Percentiles rank a stretch among this genome's conserved stretches.
Conservation (phyloP, 2,888 invertebrate species). For the Monochamus alternatus region DNA sequence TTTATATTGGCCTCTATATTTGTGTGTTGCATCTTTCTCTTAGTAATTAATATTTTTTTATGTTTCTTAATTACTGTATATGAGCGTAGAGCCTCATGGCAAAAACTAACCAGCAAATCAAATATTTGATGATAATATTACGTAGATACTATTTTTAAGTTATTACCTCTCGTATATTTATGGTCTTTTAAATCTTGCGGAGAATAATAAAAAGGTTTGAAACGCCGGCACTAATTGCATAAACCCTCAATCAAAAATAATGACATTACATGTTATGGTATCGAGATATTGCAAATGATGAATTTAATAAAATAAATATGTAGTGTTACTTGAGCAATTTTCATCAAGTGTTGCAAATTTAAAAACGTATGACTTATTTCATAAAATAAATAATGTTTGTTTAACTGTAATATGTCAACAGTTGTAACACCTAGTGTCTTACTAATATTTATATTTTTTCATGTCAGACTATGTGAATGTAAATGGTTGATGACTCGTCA, state of each 20-base stretch:
- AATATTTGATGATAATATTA: constrained; percentile 21
- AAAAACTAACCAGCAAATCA: neutral
- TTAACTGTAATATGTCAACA: too few species aligned
- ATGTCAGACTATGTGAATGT: too few species aligned
- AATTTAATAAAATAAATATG: too few species aligned
- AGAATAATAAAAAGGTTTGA: constrained; percentile 8
- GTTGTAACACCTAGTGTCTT: too few species aligned
- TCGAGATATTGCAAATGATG: too few species aligned
- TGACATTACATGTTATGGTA: neutral
- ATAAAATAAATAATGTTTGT: too few species aligned
- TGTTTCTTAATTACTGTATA: neutral
- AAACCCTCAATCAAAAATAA: neutral
- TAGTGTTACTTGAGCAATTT: too few species aligned
- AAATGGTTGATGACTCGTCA: neutral
- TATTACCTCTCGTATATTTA: constrained; percentile 13
- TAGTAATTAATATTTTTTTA: neutral
- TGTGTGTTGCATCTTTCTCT: too few species aligned
- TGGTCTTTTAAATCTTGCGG: neutral
- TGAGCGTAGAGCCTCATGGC: neutral
- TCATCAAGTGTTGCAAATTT: too few species aligned
- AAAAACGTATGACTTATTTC: too few species aligned
- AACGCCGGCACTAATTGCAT: neutral
- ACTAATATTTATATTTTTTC: too few species aligned
- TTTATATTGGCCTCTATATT: too few species aligned
- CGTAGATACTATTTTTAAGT: constrained; percentile 21